A percentile compares a stretch with the other conserved stretches of the same genome.
These are phyloP conservation scores for Caenorhabditis japonica DNA, from an alignment of 2,888 invertebrate species.

Conservation along the genomic window DNA sequence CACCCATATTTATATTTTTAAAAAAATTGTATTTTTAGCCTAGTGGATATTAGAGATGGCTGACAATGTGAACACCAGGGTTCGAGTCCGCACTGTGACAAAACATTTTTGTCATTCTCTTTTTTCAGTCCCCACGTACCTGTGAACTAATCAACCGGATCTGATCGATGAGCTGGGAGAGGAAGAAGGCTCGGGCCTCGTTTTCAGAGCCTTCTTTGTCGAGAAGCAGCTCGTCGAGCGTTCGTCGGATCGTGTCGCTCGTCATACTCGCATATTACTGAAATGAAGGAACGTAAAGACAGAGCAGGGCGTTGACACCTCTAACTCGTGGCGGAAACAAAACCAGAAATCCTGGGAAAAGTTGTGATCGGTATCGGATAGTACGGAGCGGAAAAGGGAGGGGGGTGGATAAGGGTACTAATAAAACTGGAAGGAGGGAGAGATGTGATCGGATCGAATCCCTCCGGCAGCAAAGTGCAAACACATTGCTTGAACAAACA, in stretches of 20 bases:
- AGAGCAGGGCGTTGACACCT: neutral
- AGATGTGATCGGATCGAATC: no score
- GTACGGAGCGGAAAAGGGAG: no score
- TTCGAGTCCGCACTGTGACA: neutral
- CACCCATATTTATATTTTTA: no score
- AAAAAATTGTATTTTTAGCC: no score
- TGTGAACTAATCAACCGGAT: slow-evolving; percentile 28
- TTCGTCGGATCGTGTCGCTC: slow-evolving; percentile 44
- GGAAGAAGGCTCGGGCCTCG: slow-evolving; percentile 34
- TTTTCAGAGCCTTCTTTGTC: slow-evolving; percentile 22
- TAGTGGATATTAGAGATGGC: no score
- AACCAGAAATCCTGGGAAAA: neutral
- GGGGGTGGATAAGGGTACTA: no score
- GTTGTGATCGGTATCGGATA: no score
- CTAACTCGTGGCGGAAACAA: neutral
- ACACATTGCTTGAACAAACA: no score
- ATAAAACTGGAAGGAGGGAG: no score
- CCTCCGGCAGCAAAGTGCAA: no score
- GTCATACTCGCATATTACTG: slow-evolving; percentile 25
- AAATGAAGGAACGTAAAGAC: neutral
- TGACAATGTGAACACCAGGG: neutral
- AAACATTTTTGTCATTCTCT: neutral
- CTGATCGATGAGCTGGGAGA: slow-evolving; percentile 34
- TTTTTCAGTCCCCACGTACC: slow-evolving; percentile 1
- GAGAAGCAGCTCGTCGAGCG: slow-evolving; percentile 34